These are phyloP conservation scores for Oreotrochilus melanogaster DNA, from an alignment of 2,113 vertebrate genomes.

Conservation along the genomic window DNA sequence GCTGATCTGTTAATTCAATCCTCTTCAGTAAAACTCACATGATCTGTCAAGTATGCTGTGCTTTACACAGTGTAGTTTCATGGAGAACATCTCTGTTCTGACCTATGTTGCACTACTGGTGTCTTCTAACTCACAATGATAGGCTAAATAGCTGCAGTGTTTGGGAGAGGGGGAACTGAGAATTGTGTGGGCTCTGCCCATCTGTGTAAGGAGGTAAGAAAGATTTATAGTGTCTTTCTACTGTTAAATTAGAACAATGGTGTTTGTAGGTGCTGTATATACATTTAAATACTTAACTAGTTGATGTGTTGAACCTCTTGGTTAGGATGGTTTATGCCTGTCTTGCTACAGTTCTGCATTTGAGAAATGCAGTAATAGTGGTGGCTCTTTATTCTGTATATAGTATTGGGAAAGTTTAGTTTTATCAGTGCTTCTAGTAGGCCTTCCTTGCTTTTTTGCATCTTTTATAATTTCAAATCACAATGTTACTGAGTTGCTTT, in stretches of 20 bases:
- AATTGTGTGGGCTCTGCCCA: not conserved
- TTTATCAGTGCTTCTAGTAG: not conserved
- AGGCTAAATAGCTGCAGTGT: not conserved
- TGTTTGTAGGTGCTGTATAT: not conserved
- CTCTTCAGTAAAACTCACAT: not conserved
- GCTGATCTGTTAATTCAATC: not conserved
- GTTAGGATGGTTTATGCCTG: not conserved
- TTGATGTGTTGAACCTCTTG: not conserved
- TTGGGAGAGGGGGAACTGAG: not conserved
- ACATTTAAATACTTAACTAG: not conserved
- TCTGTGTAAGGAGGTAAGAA: not conserved
- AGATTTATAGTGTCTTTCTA: not conserved
- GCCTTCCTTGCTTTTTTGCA: not conserved
- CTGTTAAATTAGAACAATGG: not conserved
- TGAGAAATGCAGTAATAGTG: not conserved
- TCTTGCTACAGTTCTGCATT: not conserved
- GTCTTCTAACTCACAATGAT: not conserved
- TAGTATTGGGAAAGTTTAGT: not conserved
- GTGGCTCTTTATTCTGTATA: not conserved
- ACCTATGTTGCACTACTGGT: not conserved
- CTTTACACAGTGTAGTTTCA: not conserved
- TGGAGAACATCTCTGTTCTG: not conserved
- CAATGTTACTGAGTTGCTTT: slow-evolving; percentile 40
- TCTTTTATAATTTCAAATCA: not conserved
- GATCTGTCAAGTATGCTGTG: not conserved